phyloP scores from a whole-genome alignment of 2,113 vertebrate genomes.

The Cavia aperea region DNA sequence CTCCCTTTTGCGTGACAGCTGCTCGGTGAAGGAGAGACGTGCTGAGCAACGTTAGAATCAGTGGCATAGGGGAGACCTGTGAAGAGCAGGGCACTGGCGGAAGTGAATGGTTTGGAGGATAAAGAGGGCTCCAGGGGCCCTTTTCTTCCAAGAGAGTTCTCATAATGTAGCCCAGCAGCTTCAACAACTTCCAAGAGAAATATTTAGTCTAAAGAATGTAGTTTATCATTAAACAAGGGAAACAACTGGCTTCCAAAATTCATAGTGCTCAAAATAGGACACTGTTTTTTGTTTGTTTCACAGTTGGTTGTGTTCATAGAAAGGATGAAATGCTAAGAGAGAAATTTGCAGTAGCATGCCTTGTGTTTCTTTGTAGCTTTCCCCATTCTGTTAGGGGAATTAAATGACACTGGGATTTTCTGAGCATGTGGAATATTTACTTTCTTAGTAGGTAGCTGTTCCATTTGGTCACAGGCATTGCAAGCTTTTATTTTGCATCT shows the following conservation, averaged over 20 bases:
- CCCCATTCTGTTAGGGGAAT: neutral
- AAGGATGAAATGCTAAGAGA: neutral
- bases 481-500: neutral
- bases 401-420: neutral
- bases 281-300: neutral
- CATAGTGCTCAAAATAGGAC: neutral
- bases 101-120: neutral
- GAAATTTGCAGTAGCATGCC: neutral
- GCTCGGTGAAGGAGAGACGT: neutral
- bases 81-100: neutral
- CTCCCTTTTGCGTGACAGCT: conserved; percentile 38
- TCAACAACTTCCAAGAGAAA: conserved; percentile 2
- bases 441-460: neutral
- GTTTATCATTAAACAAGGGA: neutral
- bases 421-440: neutral
- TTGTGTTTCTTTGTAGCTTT: conserved; percentile 14
- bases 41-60: neutral
- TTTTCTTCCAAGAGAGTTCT: neutral
- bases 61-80: neutral
- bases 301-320: neutral
- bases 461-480: neutral
- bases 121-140: neutral
- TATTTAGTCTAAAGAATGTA: neutral
- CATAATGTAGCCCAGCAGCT: neutral
- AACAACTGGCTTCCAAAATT: neutral